Evolutionary conservation across 2,888 invertebrate genomes (phyloP).

Genomic region (Lordiphosa andalusiaca): DNA sequence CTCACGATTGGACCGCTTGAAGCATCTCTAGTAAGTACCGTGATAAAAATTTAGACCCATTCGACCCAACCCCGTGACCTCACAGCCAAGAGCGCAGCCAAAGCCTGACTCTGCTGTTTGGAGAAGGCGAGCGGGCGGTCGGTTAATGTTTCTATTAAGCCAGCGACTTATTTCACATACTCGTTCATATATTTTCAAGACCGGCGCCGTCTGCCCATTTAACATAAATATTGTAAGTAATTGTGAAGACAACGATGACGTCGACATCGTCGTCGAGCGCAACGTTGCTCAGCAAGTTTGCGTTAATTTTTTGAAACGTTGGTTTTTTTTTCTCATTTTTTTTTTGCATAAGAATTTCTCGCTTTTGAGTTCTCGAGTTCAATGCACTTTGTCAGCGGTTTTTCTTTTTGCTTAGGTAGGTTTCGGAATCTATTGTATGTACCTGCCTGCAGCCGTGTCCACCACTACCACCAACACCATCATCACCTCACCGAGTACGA

Average conservation of each 20-base stretch:
- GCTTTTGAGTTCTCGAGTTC: slow-evolving; percentile 62
- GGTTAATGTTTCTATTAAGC: slow-evolving; percentile 26
- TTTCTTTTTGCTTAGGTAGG: slow-evolving; percentile 31
- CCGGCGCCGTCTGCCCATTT: slow-evolving; percentile 65
- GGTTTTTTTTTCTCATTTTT: slow-evolving; percentile 18
- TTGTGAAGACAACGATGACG: slow-evolving; percentile 50
- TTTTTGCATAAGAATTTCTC: slow-evolving; percentile 73
- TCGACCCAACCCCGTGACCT: too few species aligned
- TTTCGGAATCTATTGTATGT: slow-evolving; percentile 8
- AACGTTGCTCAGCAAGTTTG: slow-evolving; percentile 65
- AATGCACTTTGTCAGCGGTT: slow-evolving; percentile 63
- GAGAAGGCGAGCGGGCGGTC: not conserved
- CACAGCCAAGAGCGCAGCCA: too few species aligned
- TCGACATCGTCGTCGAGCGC: slow-evolving; percentile 10
- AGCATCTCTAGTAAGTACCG: too few species aligned
- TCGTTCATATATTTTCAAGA: slow-evolving; percentile 28
- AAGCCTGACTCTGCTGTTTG: too few species aligned
- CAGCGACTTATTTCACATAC: slow-evolving; percentile 29
- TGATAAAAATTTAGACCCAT: too few species aligned
- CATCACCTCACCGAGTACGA: too few species aligned
- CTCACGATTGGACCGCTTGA: too few species aligned
- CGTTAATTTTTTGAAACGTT: slow-evolving; percentile 62
- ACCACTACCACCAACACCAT: too few species aligned
- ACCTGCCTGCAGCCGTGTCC: slow-evolving; percentile 1
- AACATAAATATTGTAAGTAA: slow-evolving; percentile 69